Base-by-base conservation (phyloP, 2,888 invertebrate species). In the Drosophila quinaria region DNA sequence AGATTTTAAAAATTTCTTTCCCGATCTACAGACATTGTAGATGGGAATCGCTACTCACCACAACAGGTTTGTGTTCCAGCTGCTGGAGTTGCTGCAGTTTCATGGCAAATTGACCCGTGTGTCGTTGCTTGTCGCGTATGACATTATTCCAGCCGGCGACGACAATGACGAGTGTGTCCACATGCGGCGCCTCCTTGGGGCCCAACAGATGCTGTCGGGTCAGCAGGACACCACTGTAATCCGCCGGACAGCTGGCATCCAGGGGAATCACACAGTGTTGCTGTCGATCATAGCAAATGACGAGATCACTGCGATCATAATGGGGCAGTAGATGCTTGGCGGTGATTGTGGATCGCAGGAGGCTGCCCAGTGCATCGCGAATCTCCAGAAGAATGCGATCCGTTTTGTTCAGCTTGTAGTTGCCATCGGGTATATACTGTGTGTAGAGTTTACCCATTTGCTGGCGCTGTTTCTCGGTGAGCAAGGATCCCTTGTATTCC, bases 251-350 rank as follows among this genome's bases (percentile, higher is more conserved):
- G 19, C 91, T 91, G 10, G 92, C 75, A 11, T 92, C 91, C 39
- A 95, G 90, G 19, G 94, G 90, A 19, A 95, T 76, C 13, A 94
- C 89, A 37, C 94, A 92, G 3, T 92, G 92, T 11, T 94, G 94
- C 33, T 91, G 81, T 35, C 88, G 90, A 86, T 95, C 94, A 81
- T 95, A 93, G 78, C 95, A 95, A 60, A 95, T 85, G 17, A 96
- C 92, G 31, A 96, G 89, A 91, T 96, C 95, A 93, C 95, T 94
- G 91, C 94, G 94, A 76, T 94, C 93, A 88, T 94, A 95, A 82
- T 97, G 96, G 9, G 96, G 95, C 71, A 97, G 89, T 70, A 96
- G 92, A 89, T 96, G 95, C 60, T 91, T 92, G 2, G 93, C 76
- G 5, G 93, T 91, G 0, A 94, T 46, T 0, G 56, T 91, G 19